Evolutionary conservation across 2,113 vertebrate genomes (phyloP), one percentile per base, ranked within the genome.

Genomic region (Tachysurus vachellii): DNA sequence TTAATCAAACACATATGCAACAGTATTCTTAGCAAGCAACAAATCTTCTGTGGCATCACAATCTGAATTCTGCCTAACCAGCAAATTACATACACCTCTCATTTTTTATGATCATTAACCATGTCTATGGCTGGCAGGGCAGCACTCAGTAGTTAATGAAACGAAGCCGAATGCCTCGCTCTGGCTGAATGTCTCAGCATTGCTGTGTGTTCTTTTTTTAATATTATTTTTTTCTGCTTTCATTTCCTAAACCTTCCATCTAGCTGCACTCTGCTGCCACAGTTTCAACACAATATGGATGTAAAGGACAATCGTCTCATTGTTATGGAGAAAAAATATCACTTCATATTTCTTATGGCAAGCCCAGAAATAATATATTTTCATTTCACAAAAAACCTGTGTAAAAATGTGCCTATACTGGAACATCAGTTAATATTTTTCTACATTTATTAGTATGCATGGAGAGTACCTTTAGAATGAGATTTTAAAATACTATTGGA

Each of bases 301-400:
- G 92, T 94, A 95, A 94, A 93, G 93, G 91, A 94, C 94, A 94
- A 94, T 90, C 70, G 14, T 88, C 80, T 86, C 75, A 86, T 91
- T 92, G 93, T 85, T 87, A 81, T 88, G 53, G 84, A 87, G 83
- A 56, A 54, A 90, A 56, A 57, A 80, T 23, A 21, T 93, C 93
- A 94, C 91, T 94, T 31, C 31, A 93, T 92, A 93, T 94, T 93
- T 93, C 89, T 75, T 87, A 76, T n/a, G 23, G n/a, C 81, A 59
- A 76, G 62, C 19, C 73, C 42, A 71, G 80, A 76, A 50, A 61
- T 57, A 28, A 85, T 66, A 21, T 26, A 3, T 68, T 66, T 68
- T 26, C 14, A 16, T 76, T 54, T 53, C 1, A 80, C 53, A 47
- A 28, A 62, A 36, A 36, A 36, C 36, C 36, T 36, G 36, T 36